Evolutionary conservation across 2,888 invertebrate species (phyloP).

Genomic region (Palloptera scutellata): DNA sequence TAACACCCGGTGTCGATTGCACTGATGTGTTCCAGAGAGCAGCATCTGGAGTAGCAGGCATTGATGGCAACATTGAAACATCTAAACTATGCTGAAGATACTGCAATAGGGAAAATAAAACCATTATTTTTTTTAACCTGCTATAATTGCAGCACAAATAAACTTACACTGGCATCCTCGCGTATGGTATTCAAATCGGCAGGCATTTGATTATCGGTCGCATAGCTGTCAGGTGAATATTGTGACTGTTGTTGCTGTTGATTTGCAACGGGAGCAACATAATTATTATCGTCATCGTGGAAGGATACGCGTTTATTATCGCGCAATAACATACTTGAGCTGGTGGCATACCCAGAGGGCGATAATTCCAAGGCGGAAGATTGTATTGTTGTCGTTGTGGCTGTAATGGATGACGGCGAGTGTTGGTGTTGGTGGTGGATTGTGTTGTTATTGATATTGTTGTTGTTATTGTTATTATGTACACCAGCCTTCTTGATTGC

Average conservation of each 20-base stretch:
- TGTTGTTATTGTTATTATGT: constrained; percentile 44
- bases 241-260: constrained; percentile 29
- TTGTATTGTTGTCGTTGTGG: constrained; percentile 20
- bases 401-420: constrained; percentile 26
- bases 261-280: constrained; percentile 38
- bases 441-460: constrained; percentile 46
- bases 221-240: constrained; percentile 21
- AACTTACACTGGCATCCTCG: constrained; percentile 85
- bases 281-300: constrained; percentile 71
- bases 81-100: constrained; percentile 70
- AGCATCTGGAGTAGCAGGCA: constrained; percentile 74
- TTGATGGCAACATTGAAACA: constrained; percentile 78
- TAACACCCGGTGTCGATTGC: constrained; percentile 89
- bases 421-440: no score
- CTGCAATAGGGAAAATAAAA: constrained; percentile 27
- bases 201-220: constrained; percentile 37
- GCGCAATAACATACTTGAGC: constrained; percentile 48
- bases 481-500: constrained; percentile 48
- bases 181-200: constrained; percentile 66
- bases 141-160: background rate
- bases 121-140: no score
- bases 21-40: constrained; percentile 62
- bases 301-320: constrained; percentile 77
- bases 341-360: constrained; percentile 35
- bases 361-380: constrained; percentile 34